phyloP scores from a whole-genome alignment of 2,113 vertebrate genomes.

The Dipodomys ordii region DNA sequence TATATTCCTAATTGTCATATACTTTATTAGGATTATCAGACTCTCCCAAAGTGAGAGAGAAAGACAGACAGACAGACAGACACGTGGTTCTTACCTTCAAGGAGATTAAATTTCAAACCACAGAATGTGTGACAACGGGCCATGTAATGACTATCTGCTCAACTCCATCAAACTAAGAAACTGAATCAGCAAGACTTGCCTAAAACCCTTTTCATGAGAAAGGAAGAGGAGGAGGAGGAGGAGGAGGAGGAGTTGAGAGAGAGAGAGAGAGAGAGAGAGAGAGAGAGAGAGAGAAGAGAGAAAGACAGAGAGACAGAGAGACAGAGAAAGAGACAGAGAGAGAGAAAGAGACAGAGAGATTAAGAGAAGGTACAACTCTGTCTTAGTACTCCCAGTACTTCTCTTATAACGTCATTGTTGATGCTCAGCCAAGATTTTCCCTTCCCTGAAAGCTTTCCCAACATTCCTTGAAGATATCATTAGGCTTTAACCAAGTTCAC shows the following conservation, averaged over 20 bases:
- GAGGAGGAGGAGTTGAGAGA: too few species aligned
- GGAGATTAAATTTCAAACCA: slow-evolving; percentile 35
- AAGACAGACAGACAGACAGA: too few species aligned
- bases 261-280: too few species aligned
- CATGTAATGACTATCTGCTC: not conserved
- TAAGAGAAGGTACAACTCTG: not conserved
- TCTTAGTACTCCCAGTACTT: not conserved
- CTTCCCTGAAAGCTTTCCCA: slow-evolving; percentile 5
- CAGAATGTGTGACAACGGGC: not conserved
- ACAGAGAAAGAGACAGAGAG: too few species aligned
- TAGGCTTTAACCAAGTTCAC: not conserved
- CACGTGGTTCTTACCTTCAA: not conserved
- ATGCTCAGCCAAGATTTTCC: not conserved
- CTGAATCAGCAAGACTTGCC: not conserved
- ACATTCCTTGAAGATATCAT: not conserved
- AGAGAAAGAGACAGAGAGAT: too few species aligned
- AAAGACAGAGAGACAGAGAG: too few species aligned
- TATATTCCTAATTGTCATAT: not conserved
- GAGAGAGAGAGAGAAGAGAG: too few species aligned
- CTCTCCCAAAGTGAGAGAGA: not conserved
- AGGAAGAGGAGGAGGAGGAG: not conserved
- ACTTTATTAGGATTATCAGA: not conserved
- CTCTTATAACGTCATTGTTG: not conserved
- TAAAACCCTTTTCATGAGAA: not conserved
- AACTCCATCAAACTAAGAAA: not conserved